Evolutionary conservation across 1,140 invertebrate genomes (phyloP).

Genomic region (Zophobas morio): DNA sequence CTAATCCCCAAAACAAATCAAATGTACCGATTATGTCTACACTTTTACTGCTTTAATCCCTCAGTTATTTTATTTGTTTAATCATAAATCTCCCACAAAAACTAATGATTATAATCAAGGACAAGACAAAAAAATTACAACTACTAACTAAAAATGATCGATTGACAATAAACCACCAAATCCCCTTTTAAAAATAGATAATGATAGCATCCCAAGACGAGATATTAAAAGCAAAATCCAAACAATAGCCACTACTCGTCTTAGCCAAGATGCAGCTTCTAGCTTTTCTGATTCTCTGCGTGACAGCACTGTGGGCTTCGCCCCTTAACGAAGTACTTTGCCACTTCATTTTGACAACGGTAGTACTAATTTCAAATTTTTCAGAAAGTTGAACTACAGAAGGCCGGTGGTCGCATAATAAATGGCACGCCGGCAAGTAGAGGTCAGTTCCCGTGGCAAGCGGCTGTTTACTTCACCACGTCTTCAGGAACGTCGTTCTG

Average conservation of each 20-base stretch:
- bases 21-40: too few relatives aligned
- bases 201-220: background rate
- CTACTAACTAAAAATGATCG: background rate
- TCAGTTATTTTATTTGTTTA: too few relatives aligned
- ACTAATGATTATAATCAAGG: background rate
- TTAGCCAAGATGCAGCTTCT: background rate
- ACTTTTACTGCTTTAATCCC: too few relatives aligned
- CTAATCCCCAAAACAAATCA: too few relatives aligned
- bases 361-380: background rate
- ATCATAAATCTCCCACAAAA: too few relatives aligned
- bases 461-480: slow-evolving; percentile 54
- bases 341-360: background rate
- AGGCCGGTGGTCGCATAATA: slow-evolving; percentile 43
- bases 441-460: slow-evolving; percentile 54
- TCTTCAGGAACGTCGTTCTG: slow-evolving; percentile 52
- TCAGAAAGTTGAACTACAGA: background rate
- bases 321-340: background rate
- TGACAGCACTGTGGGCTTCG: background rate
- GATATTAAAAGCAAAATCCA: background rate
- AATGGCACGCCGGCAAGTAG: slow-evolving; percentile 29
- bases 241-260: background rate
- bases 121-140: background rate
- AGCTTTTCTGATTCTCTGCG: background rate
- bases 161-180: background rate
- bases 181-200: background rate